Evolutionary conservation across 2,113 vertebrate genomes (phyloP), one percentile per base, ranked within the genome.

Genomic region (Oenanthe melanoleuca): DNA sequence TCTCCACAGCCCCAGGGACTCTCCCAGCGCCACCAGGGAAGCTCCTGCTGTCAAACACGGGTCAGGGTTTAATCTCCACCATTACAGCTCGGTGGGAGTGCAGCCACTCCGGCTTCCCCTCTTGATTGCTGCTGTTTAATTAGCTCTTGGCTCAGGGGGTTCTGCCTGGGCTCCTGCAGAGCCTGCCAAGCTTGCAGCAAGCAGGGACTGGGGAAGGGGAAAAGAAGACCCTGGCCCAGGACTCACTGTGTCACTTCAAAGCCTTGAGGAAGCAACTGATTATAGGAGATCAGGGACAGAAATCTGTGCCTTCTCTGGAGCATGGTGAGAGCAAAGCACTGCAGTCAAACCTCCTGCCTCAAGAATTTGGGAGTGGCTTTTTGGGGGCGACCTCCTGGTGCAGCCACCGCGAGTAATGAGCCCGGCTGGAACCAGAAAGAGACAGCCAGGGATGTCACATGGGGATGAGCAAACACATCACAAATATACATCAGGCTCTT

Each of bases 81-180:
- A 50, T 91, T 70, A 86, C 0, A 45, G 91, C 95, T 88, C 69
- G 2, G 67, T 37, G 71, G 94, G 96, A 95, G 86, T 5, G 6
- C 87, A 55, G 93, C 87, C 40, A 8, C 89, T 73, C 40, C 0
- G 12, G 91, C 73, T 89, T 38, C 53, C 45, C 74, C 93, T 89
- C 95, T 93, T 96, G 96, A 95, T 88, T 97, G 93, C 92, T 85
- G 80, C 60, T 72, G 69, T 65, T 85, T 95, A 95, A 96, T 94
- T 60, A 95, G 95, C 89, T 83, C 34, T 38, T 72, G 82, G 89
- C 66, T 96, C 92, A 44, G 79, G 69, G 80, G 89, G 17, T 0
- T 45, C 45, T 40, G 83, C 71, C 21, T 7, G 45, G 38, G 93
- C 40, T 93, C 64, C 83, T 1, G 6, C 77, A 14, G 91, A 53